These are phyloP conservation scores for Simalia tracyae DNA, from an alignment of 2,797 vertebrate species.

Conservation along the genomic window DNA sequence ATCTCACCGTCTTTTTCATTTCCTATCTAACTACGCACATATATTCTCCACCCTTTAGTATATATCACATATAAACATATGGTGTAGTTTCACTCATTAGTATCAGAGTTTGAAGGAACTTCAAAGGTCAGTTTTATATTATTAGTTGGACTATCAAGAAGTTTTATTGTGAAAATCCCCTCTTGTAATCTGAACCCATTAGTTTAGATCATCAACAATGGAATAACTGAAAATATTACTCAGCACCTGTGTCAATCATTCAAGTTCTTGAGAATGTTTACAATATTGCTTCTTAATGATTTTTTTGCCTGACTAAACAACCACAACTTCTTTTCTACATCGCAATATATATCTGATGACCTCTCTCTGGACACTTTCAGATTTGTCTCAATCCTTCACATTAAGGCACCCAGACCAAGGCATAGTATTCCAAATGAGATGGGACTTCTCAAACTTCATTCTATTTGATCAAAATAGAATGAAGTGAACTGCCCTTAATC, in stretches of 20 bases:
- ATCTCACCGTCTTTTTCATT: not conserved
- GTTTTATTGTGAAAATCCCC: not conserved
- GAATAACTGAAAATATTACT: not conserved
- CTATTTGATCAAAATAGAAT: no score
- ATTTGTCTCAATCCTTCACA: no score
- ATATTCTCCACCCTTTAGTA: not conserved
- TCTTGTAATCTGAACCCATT: not conserved
- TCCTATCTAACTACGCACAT: not conserved
- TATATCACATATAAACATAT: not conserved
- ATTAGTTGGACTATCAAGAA: not conserved
- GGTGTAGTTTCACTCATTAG: not conserved
- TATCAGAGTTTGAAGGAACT: not conserved
- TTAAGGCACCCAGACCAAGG: no score
- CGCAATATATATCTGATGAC: not conserved
- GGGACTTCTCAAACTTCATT: no score
- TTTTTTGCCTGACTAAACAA: not conserved
- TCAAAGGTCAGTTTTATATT: not conserved
- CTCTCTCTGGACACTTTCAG: no score
- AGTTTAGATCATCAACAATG: not conserved
- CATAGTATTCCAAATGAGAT: no score
- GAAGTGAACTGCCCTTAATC: no score
- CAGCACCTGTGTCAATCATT: not conserved
- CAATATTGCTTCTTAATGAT: not conserved
- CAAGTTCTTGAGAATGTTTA: not conserved
- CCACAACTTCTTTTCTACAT: not conserved